Percentiles rank a stretch among this genome's conserved stretches.
phyloP scores from a whole-genome alignment of 1,140 invertebrate species.

The Nebria ingens region DNA sequence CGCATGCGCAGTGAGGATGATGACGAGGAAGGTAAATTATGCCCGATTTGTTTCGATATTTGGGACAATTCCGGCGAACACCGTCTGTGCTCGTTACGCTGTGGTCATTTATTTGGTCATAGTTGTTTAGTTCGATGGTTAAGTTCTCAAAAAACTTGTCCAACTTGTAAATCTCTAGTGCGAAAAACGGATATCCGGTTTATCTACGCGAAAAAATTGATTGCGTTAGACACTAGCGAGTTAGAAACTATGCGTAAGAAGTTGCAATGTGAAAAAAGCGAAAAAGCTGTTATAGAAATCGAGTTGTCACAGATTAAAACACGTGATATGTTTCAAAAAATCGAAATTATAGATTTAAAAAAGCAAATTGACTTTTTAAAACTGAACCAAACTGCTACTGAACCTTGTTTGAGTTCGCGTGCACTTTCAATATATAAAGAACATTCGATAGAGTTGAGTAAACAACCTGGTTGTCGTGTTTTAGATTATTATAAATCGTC shows the following conservation, averaged over 20 bases:
- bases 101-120: conserved; percentile 81
- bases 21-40: conserved; percentile 52
- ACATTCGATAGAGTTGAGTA: conserved; percentile 43
- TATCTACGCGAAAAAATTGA: conserved; percentile 40
- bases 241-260: conserved; percentile 38
- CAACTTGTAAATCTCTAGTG: conserved; percentile 75
- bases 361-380: conserved; percentile 31
- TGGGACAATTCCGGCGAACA: conserved; percentile 77
- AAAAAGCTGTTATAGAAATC: conserved; percentile 35
- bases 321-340: conserved; percentile 23
- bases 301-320: conserved; percentile 28
- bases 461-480: conserved; percentile 61
- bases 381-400: conserved; percentile 20
- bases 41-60: conserved; percentile 74
- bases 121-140: conserved; percentile 76
- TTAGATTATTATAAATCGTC: conserved; percentile 49
- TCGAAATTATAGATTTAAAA: conserved; percentile 24
- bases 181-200: conserved; percentile 58
- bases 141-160: conserved; percentile 48
- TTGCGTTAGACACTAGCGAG: conserved; percentile 35
- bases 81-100: conserved; percentile 65
- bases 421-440: conserved; percentile 36
- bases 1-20: conserved; percentile 24
- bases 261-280: conserved; percentile 30
- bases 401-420: conserved; percentile 21